phyloP scores from a whole-genome alignment of 1,140 invertebrate species.

The Scaptodrosophila lebanonensis region DNA sequence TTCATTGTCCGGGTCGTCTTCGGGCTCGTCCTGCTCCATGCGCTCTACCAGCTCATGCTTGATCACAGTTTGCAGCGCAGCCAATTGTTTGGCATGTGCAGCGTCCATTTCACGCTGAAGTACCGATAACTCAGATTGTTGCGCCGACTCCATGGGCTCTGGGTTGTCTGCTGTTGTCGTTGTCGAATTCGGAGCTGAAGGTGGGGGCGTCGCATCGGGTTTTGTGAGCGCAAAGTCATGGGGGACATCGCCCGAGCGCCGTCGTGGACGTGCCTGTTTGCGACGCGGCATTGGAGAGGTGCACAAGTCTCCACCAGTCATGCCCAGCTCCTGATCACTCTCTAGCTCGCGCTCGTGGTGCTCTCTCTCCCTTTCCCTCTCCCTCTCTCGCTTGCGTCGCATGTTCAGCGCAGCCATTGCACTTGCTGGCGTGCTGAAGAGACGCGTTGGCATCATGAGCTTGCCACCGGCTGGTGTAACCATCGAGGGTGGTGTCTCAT shows the following conservation, averaged over 20 bases:
- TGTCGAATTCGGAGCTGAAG: neutral
- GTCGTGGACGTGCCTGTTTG: constrained; percentile 87
- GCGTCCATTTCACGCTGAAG: neutral
- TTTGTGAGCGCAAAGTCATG: constrained; percentile 77
- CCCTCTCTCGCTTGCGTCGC: constrained; percentile 75
- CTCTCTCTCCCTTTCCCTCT: constrained; percentile 27
- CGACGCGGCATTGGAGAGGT: constrained; percentile 86
- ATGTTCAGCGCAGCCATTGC: constrained; percentile 55
- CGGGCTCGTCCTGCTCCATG: constrained; percentile 28
- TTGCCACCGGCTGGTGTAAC: constrained; percentile 51
- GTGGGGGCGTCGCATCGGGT: constrained; percentile 21
- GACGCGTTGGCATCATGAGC: constrained; percentile 56
- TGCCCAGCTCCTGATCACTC: constrained; percentile 60
- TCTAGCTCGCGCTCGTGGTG: constrained; percentile 41
- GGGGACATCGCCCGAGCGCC: constrained; percentile 86
- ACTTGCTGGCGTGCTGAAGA: constrained; percentile 50
- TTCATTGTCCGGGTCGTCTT: constrained; percentile 21
- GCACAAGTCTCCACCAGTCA: constrained; percentile 78
- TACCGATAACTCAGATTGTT: neutral
- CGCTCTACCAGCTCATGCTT: constrained; percentile 60
- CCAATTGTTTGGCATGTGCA: neutral
- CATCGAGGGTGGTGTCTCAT: constrained; percentile 61
- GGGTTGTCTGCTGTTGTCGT: constrained; percentile 12
- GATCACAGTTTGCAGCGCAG: constrained; percentile 64
- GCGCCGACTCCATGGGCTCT: neutral